Evolutionary conservation across 2,888 invertebrate species (phyloP).

Genomic region (Alitta virens): DNA sequence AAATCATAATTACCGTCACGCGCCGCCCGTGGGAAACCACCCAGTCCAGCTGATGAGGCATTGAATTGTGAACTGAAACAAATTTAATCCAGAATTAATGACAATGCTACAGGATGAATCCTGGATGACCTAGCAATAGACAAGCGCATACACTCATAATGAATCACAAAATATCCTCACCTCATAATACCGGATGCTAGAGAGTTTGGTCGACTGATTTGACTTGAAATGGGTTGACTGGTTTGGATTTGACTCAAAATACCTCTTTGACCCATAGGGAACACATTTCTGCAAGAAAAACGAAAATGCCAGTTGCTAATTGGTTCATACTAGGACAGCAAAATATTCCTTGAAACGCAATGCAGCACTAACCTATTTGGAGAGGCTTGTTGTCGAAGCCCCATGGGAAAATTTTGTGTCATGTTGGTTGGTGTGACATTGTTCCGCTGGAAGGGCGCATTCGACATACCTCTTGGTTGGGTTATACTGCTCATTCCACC

Average conservation of each 20-base stretch:
- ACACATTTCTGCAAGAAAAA: slow-evolving; percentile 17
- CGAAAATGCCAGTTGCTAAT: no score
- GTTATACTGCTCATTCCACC: slow-evolving; percentile 20
- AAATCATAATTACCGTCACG: no score
- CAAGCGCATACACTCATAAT: no score
- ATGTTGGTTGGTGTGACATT: slow-evolving; percentile 44
- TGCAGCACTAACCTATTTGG: slow-evolving; percentile 44
- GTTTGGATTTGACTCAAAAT: slow-evolving; percentile 15
- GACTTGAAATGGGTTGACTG: slow-evolving; percentile 7
- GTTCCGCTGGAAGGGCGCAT: slow-evolving; percentile 23
- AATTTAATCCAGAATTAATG: no score
- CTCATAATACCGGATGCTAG: slow-evolving; percentile 13
- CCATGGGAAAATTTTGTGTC: slow-evolving; percentile 42
- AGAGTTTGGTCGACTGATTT: slow-evolving; percentile 19
- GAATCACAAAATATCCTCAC: slow-evolving; percentile 1
- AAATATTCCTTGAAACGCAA: not conserved
- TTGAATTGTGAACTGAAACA: no score
- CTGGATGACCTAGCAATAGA: no score
- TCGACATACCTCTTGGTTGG: slow-evolving; percentile 23
- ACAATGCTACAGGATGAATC: no score
- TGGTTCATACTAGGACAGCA: no score
- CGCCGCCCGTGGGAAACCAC: no score
- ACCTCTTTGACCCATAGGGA: slow-evolving; percentile 19
- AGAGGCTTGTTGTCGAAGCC: slow-evolving; percentile 46
- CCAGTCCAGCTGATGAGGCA: no score